Evolutionary conservation across 2,113 vertebrate genomes (phyloP).

Genomic region (Dromas ardeola): DNA sequence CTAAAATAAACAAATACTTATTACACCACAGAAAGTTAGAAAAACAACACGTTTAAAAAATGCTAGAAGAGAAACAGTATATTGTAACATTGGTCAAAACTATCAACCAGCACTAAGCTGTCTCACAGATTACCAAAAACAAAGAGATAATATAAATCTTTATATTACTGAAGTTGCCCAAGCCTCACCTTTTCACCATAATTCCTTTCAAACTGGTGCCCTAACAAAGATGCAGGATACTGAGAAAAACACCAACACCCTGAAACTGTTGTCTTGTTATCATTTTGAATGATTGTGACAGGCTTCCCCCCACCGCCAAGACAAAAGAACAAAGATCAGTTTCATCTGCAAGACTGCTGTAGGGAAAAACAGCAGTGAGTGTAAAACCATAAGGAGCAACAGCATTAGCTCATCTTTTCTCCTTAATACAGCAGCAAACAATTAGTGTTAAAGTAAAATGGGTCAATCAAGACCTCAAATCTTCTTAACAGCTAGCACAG

Average conservation of each 20-base stretch:
- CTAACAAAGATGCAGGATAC: not conserved
- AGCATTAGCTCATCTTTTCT: conserved; percentile 32
- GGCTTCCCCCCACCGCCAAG: not conserved
- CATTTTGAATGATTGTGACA: not conserved
- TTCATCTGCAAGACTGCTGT: not conserved
- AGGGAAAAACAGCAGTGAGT: not conserved
- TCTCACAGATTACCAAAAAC: not conserved
- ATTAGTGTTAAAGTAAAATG: conserved; percentile 52
- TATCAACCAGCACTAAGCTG: not conserved
- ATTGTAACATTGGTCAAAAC: not conserved
- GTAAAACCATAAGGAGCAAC: not conserved
- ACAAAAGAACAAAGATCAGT: conserved; percentile 44
- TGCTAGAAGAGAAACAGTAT: not conserved
- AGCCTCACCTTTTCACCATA: not conserved
- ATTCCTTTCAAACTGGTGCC: not conserved
- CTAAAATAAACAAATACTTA: not conserved
- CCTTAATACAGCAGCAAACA: conserved; percentile 43
- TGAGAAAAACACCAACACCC: not conserved
- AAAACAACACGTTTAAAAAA: not conserved
- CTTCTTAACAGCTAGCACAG: conserved; percentile 45
- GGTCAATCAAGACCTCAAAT: conserved; percentile 52
- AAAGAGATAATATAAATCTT: not conserved
- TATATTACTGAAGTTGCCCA: not conserved
- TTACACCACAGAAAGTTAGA: not conserved
- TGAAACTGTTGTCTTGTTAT: not conserved